Evolutionary conservation across 2,113 vertebrate genomes (phyloP).

Genomic region (Solea senegalensis): DNA sequence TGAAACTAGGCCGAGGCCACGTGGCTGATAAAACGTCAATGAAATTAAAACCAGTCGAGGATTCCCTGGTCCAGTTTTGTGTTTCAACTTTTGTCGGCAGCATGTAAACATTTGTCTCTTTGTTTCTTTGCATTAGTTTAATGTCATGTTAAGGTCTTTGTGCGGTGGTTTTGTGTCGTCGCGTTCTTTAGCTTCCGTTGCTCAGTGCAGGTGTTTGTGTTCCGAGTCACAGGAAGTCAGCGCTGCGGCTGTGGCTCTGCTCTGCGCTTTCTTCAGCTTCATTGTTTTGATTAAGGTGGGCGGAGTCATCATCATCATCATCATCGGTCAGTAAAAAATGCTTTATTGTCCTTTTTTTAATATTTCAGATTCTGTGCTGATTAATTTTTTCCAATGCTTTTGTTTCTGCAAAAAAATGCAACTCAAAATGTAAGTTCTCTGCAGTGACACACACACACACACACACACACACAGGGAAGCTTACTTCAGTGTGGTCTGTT

Average conservation of each 20-base stretch:
- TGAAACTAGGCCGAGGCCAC: no score
- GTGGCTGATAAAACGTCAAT: no score
- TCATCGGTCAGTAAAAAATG: conserved; percentile 14
- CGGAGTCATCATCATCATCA: neutral
- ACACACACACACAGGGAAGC: no score
- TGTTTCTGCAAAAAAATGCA: conserved; percentile 2
- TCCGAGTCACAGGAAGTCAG: neutral
- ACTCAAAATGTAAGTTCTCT: conserved; percentile 33
- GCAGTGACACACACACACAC: neutral
- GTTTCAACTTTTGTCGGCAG: no score
- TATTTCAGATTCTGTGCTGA: neutral
- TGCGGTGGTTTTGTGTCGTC: no score
- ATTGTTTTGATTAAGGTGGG: neutral
- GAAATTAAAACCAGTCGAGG: no score
- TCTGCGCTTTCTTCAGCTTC: conserved; percentile 5
- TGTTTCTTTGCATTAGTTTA: no score
- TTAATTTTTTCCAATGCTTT: neutral
- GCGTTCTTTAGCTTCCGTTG: no score
- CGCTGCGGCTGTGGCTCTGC: neutral
- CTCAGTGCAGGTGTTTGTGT: neutral
- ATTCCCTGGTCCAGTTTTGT: no score
- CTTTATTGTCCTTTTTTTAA: no score
- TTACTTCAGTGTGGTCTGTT: neutral
- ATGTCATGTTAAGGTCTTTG: no score
- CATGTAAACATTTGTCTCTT: no score